These are phyloP conservation scores for Fulmarus glacialis DNA, from an alignment of 2,113 vertebrate genomes.

Conservation along the genomic window DNA sequence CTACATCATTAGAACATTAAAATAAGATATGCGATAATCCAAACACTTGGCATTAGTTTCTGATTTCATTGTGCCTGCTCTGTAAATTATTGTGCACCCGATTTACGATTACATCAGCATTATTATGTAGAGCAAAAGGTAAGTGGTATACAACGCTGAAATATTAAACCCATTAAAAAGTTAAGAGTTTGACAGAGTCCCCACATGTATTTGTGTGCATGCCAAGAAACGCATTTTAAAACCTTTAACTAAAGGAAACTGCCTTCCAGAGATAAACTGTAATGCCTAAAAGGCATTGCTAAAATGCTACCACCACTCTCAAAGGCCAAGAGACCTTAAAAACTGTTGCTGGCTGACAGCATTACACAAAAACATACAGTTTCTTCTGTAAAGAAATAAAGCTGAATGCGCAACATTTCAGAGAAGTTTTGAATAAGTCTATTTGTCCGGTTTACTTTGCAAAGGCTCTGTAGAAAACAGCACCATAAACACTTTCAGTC, in stretches of 20 bases:
- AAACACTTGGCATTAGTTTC: constrained; percentile 3
- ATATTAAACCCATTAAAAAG: constrained; percentile 55
- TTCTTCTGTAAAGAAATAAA: constrained; percentile 76
- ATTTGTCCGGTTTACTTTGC: constrained; percentile 80
- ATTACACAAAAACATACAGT: constrained; percentile 65
- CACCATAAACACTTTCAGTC: constrained; percentile 84
- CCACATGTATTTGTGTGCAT: constrained; percentile 18
- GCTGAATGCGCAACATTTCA: constrained; percentile 77
- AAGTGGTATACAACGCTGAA: constrained; percentile 48
- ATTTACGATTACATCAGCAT: constrained; percentile 41
- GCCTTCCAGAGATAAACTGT: constrained; percentile 60
- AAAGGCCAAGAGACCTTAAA: constrained; percentile 67
- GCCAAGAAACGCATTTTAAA: constrained; percentile 66
- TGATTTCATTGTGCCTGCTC: neutral
- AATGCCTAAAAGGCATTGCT: constrained; percentile 47
- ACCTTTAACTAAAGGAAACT: constrained; percentile 53
- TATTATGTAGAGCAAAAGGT: constrained; percentile 43
- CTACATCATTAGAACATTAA: neutral
- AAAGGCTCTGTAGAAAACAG: constrained; percentile 81
- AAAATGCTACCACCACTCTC: constrained; percentile 53
- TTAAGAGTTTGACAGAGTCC: constrained; percentile 44
- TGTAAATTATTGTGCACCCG: neutral
- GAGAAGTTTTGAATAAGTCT: constrained; percentile 78
- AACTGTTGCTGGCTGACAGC: constrained; percentile 70
- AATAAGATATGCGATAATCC: neutral